phyloP scores from a whole-genome alignment of 2,113 vertebrate genomes.

The Rhipidura dahli region DNA sequence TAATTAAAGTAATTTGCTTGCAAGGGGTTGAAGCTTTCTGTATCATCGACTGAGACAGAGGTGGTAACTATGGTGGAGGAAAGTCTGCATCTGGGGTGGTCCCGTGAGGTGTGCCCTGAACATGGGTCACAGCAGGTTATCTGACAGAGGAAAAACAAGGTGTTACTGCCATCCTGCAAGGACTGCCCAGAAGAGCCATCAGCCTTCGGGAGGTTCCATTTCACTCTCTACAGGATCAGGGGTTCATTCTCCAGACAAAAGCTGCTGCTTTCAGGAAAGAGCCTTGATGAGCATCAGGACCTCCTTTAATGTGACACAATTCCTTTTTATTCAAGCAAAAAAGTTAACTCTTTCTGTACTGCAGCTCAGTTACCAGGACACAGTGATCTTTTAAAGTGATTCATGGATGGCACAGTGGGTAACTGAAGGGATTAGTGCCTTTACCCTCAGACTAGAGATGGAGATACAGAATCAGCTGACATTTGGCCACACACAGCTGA shows the following conservation, averaged over 20 bases:
- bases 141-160: background rate
- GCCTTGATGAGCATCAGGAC: background rate
- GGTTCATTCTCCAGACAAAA: background rate
- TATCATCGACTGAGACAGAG: background rate
- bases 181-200: background rate
- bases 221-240: background rate
- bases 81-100: background rate
- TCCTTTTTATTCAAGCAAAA: background rate
- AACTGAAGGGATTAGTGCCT: background rate
- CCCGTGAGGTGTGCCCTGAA: background rate
- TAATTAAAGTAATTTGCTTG: slow-evolving; percentile 12
- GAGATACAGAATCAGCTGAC: background rate
- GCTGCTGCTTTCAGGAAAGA: background rate
- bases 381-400: background rate
- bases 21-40: background rate
- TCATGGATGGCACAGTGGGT: accelerated
- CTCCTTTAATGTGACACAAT: background rate
- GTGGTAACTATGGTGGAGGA: background rate
- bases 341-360: background rate
- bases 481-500: accelerated
- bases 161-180: background rate
- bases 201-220: background rate
- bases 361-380: background rate
- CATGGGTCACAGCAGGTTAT: background rate
- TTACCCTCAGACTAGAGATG: background rate